Conservation (phyloP, 2,888 invertebrate species). For the Volucella inanis region DNA sequence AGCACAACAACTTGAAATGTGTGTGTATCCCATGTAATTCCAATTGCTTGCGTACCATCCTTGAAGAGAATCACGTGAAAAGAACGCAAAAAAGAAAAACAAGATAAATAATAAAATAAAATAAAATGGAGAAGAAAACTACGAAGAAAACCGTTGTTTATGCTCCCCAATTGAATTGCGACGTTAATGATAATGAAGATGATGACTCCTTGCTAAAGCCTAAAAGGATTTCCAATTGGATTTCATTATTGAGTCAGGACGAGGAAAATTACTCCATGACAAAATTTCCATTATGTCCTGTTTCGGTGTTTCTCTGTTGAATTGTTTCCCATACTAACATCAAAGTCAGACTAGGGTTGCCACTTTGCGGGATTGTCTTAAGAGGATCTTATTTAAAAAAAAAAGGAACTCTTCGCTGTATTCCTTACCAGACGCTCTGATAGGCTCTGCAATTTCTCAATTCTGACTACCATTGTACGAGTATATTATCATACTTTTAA, state of each 20-base stretch:
- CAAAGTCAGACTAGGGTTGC: no score
- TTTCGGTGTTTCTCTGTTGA: constrained; percentile 13
- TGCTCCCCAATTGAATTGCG: constrained; percentile 70
- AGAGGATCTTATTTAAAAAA: no score
- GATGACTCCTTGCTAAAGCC: constrained; percentile 59
- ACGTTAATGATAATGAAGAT: constrained; percentile 74
- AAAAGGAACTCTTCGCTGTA: no score
- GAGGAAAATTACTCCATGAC: constrained; percentile 47
- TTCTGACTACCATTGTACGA: no score
- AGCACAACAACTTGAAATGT: neutral
- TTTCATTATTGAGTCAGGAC: constrained; percentile 56
- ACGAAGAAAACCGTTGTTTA: constrained; percentile 34
- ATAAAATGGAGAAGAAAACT: constrained; percentile 17
- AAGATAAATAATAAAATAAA: neutral
- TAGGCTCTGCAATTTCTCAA: no score
- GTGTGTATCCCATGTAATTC: constrained; percentile 38
- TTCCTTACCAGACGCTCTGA: no score
- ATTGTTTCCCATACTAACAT: constrained; percentile 48
- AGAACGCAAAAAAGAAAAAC: constrained; percentile 12
- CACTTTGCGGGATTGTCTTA: no score
- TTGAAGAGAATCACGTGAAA: constrained; percentile 19
- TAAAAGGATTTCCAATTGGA: constrained; percentile 73
- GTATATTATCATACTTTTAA: no score
- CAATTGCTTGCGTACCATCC: constrained; percentile 43
- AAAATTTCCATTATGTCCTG: constrained; percentile 55